Base-by-base conservation (phyloP, 2,113 vertebrate genomes). In the Monopterus albus region DNA sequence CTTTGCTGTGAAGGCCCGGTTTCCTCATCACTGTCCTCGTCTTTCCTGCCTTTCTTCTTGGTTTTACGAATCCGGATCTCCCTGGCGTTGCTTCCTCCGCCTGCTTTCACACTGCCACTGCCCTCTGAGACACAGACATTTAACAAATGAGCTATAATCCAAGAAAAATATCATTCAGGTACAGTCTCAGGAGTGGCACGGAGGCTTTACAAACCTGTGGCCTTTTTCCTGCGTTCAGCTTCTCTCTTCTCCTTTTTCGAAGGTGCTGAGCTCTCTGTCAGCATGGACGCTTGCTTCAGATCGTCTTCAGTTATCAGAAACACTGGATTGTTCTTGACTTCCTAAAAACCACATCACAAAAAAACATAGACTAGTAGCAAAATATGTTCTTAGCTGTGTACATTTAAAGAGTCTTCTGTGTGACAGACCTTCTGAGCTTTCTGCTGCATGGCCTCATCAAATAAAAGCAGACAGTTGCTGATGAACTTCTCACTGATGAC, bases 401-500 rank as follows among this genome's bases (percentile, higher is more conserved):
- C 2, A 5, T 23, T 42, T 11, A 17, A 31, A 4, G 12, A 15
- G 1, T 33, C 25, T 46, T 14, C 7, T 7, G 26, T 14, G 17
- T 8, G 38, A 26, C 2, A 7, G 17, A 99, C 97, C 95, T 96
- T 97, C 91, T 96, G 94, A 53, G 97, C 97, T 83, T 95, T 98
- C 63, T 95, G 93, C 63, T 95, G 96, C 96, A 99, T 98, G 68
- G 89, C 75, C 25, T 94, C 92, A 39, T 92, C 92, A 83, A 99
- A 99, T 0, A 97, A 73, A 23, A 90, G 81, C 12, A 90, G 68
- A 82, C 96, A 98, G 86, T 83, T 91, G 83, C 79, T 93, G 81
- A 99, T 83, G 89, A 98, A 98, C 70, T 96, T 97, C 87, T 98
- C 95, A 40, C 96, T 97, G 86, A 98, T 93, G 1, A 96, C 96